Conservation (phyloP, 2,797 vertebrate genomes). For the Hybognathus amarus region DNA sequence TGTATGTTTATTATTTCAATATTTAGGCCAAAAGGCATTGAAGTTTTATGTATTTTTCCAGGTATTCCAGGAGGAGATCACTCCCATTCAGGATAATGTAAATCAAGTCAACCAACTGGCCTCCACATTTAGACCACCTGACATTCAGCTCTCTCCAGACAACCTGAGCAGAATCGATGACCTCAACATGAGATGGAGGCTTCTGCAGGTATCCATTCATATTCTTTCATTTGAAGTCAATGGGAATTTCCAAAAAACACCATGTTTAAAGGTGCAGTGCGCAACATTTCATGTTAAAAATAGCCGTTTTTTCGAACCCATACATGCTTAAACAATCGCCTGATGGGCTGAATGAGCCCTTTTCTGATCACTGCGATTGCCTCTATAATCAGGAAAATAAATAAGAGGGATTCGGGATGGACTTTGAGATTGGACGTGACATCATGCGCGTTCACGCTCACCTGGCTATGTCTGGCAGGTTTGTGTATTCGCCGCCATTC, state of each 20-base stretch:
- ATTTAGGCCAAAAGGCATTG: neutral
- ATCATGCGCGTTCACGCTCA: too few species aligned
- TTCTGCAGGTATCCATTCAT: slow-evolving; percentile 85
- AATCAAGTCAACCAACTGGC: slow-evolving; percentile 88
- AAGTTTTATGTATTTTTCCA: slow-evolving; percentile 61
- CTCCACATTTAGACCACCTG: slow-evolving; percentile 80
- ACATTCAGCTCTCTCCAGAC: slow-evolving; percentile 88
- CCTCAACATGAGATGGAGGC: slow-evolving; percentile 91
- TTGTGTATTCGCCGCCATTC: too few species aligned
- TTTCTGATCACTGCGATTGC: too few species aligned
- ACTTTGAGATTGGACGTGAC: too few species aligned
- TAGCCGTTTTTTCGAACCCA: too few species aligned
- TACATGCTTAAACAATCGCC: too few species aligned
- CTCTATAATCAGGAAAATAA: too few species aligned
- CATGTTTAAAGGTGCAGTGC: neutral
- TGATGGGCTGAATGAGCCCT: too few species aligned
- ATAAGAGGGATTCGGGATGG: too few species aligned
- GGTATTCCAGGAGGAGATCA: slow-evolving; percentile 89
- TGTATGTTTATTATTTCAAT: neutral
- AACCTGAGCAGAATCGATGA: slow-evolving; percentile 90
- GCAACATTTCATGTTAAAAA: too few species aligned
- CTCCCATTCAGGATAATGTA: slow-evolving; percentile 90
- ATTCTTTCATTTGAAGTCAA: neutral
- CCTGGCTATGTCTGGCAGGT: too few species aligned
- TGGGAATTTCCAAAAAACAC: neutral